Evolutionary conservation across 1,140 invertebrate genomes (phyloP).

Genomic region (Heliconius hermathena): DNA sequence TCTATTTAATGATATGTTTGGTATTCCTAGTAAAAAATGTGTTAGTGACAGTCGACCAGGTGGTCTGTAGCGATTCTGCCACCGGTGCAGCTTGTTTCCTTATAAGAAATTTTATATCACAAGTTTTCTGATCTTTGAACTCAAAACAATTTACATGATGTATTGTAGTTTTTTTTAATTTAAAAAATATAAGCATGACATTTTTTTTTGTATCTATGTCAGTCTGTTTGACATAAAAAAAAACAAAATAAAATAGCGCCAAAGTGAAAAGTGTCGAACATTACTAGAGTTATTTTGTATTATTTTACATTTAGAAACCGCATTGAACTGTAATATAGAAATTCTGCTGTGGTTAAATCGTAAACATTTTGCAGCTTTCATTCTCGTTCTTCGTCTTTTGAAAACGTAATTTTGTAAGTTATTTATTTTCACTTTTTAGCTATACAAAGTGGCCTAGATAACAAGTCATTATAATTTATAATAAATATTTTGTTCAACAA

Average conservation of each 20-base stretch:
- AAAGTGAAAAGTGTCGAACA: conserved; percentile 9
- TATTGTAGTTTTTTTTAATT: neutral
- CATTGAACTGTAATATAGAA: conserved; percentile 49
- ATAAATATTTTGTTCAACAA: neutral
- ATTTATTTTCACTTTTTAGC: neutral
- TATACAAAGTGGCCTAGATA: neutral
- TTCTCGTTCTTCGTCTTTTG: conserved; percentile 16
- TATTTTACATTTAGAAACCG: conserved; percentile 34
- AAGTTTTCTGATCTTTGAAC: conserved; percentile 56
- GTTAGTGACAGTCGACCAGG: conserved; percentile 50
- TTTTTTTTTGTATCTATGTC: neutral
- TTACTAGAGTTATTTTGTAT: conserved; percentile 37
- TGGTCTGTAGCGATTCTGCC: conserved; percentile 51
- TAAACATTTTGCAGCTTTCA: conserved; percentile 63
- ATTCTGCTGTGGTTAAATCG: conserved; percentile 52
- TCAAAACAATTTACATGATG: conserved; percentile 20
- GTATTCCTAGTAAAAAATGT: conserved; percentile 44
- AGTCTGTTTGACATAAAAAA: neutral
- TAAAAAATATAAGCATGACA: neutral
- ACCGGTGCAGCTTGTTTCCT: conserved; percentile 48
- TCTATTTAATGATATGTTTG: conserved; percentile 34
- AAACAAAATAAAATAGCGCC: conserved; percentile 32
- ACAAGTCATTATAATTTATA: neutral
- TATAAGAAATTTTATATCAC: conserved; percentile 44
- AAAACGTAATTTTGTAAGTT: conserved; percentile 7